Base-by-base conservation (phyloP, 1,140 invertebrate genomes). In the Neelides sp. region DNA sequence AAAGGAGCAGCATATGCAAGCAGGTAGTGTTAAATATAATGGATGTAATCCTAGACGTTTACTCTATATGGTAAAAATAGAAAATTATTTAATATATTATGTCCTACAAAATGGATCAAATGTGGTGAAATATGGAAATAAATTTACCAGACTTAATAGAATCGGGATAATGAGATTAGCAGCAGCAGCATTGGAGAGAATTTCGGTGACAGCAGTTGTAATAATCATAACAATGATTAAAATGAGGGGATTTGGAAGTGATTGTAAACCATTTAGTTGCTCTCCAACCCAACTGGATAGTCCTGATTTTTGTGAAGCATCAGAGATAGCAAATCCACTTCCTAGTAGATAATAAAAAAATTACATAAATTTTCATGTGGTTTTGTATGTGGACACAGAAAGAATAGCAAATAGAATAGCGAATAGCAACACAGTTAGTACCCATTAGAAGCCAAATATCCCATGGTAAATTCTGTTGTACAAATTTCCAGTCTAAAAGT, bases 291-390 rank as follows among this genome's bases (percentile, higher is more conserved):
- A 73, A 2, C 68, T 63, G 0, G 85, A 87, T 55, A 92, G 74
- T 1, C 80, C 81, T 0, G 84, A 87, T 7, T 68, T 71, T 57
- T 83, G 78, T 55, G 81, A 82, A 39, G 81, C 88, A 39, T 83
- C 76, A 0, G 90, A 88, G 19, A 94, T 71, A 0, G 89, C 86
- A 66, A 93, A 91, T 1, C 89, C 89, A 39, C 85, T 86, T 22
- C 86, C 79, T 62, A 49, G 34, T 36, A 54, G 22, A 1, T 32
- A 36, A 52, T 28, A 45, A 26, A 45, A 1, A 26, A 26, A 26
- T 34, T 34, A 10, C 30, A 34, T 34, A 8, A 34, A 10, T 34
- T 34, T 15, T 34, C 30, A 10, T 15, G 8, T 34, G 15, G 8
- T 34, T 34, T 15, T 34, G 8, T 15, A 34, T 34, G 15, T 34